A percentile compares a stretch with the other conserved stretches of the same genome.
Evolutionary conservation across 1,140 invertebrate genomes (phyloP).

Genomic region (Gerris buenoi): DNA sequence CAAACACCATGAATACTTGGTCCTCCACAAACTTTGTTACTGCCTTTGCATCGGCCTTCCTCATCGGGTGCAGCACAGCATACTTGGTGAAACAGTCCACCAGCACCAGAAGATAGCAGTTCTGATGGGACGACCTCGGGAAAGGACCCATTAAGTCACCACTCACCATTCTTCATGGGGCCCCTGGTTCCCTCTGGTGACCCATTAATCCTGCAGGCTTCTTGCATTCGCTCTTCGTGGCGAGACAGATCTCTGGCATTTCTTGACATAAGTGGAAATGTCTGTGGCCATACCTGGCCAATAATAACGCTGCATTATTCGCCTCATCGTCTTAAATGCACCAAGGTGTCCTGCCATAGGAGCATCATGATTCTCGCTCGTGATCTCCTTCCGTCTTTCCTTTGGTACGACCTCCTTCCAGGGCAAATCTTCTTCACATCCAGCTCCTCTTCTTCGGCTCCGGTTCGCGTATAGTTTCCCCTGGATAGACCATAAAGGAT

Average conservation of each 20-base stretch:
- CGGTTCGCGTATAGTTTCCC: not conserved
- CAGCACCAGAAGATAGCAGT: slow-evolving; percentile 27
- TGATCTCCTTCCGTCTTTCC: slow-evolving; percentile 15
- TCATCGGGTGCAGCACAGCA: slow-evolving; percentile 27
- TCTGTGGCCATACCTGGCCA: slow-evolving; percentile 11
- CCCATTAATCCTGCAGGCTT: slow-evolving; percentile 2
- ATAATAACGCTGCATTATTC: slow-evolving; percentile 17
- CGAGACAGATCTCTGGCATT: no score
- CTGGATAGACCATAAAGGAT: not conserved
- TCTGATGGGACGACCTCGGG: slow-evolving; percentile 21
- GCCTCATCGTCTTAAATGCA: slow-evolving; percentile 25
- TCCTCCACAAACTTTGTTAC: no score
- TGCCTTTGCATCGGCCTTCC: no score
- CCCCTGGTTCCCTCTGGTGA: not conserved
- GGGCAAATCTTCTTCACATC: not conserved
- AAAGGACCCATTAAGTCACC: slow-evolving; percentile 30
- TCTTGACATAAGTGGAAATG: slow-evolving; percentile 18
- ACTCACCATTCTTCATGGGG: slow-evolving; percentile 16
- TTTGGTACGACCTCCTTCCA: slow-evolving; percentile 25
- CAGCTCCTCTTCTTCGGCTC: not conserved
- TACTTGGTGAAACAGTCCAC: slow-evolving; percentile 30
- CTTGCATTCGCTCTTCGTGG: no score
- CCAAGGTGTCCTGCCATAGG: slow-evolving; percentile 27
- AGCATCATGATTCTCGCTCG: slow-evolving; percentile 20
- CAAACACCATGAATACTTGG: no score